Evolutionary conservation across 2,113 vertebrate species (phyloP).

Genomic region (Craseonycteris thonglongyai): DNA sequence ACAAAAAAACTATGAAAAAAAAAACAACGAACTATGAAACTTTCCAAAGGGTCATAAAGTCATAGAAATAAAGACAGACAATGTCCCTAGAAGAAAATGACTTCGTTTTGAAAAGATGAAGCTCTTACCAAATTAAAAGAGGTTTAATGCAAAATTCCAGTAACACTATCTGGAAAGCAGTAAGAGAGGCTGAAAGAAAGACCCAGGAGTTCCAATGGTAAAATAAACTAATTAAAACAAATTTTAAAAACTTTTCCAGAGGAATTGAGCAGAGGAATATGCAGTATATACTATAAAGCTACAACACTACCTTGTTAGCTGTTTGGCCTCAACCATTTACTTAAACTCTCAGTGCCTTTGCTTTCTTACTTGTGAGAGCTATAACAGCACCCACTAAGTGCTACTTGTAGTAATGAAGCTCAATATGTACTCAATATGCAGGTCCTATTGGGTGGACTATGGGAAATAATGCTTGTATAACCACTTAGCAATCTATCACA

Average conservation of each 20-base stretch:
- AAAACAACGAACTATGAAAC: not conserved
- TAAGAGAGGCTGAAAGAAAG: not conserved
- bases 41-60: not conserved
- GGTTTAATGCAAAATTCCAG: not conserved
- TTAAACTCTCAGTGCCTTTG: not conserved
- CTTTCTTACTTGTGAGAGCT: not conserved
- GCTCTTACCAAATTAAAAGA: conserved; percentile 28
- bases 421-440: not conserved
- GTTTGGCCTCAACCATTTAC: not conserved
- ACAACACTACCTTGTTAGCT: not conserved
- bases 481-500: not conserved
- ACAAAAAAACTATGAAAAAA: too few relatives aligned
- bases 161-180: not conserved
- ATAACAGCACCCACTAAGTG: not conserved
- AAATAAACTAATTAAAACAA: conserved; percentile 24
- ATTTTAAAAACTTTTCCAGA: not conserved
- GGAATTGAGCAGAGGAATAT: not conserved
- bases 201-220: not conserved
- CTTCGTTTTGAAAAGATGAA: not conserved
- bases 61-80: not conserved
- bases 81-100: not conserved
- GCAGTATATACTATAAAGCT: not conserved
- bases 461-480: not conserved
- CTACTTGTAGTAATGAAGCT: not conserved
- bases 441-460: not conserved